These are phyloP conservation scores for Cataglyphis albicans DNA, from an alignment of 2,888 invertebrate genomes.

Conservation along the genomic window DNA sequence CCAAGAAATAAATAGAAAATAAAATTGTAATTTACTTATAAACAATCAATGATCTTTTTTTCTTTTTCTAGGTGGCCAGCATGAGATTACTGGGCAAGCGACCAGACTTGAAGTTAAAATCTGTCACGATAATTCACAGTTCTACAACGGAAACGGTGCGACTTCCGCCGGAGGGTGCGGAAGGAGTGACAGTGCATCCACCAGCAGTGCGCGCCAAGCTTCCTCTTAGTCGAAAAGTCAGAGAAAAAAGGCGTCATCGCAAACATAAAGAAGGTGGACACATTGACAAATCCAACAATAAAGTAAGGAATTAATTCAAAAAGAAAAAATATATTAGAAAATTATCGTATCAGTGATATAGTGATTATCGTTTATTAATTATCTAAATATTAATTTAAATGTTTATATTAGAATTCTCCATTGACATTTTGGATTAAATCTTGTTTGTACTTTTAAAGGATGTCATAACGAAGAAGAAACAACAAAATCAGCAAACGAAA, in stretches of 20 bases:
- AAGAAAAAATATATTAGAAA: not conserved
- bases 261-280: conserved; percentile 86
- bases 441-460: conserved; percentile 52
- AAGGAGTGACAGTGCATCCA: conserved; percentile 93
- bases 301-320: conserved; percentile 80
- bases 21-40: not conserved
- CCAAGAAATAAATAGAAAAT: conserved; percentile 8
- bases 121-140: conserved; percentile 95
- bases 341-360: not conserved
- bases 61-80: conserved; percentile 90
- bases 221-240: conserved; percentile 94
- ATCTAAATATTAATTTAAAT: not conserved
- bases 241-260: conserved; percentile 88
- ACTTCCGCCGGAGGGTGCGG: conserved; percentile 90
- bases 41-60: not conserved
- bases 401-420: not conserved
- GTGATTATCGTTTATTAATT: not conserved
- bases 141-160: conserved; percentile 96
- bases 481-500: conserved; percentile 58
- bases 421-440: not conserved
- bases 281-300: conserved; percentile 85
- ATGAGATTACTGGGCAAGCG: conserved; percentile 93
- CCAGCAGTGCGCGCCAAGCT: conserved; percentile 94
- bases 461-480: conserved; percentile 71
- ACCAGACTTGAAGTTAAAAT: conserved; percentile 93